Evolutionary conservation across 2,888 invertebrate genomes (phyloP).

Genomic region (Notodromas monacha): DNA sequence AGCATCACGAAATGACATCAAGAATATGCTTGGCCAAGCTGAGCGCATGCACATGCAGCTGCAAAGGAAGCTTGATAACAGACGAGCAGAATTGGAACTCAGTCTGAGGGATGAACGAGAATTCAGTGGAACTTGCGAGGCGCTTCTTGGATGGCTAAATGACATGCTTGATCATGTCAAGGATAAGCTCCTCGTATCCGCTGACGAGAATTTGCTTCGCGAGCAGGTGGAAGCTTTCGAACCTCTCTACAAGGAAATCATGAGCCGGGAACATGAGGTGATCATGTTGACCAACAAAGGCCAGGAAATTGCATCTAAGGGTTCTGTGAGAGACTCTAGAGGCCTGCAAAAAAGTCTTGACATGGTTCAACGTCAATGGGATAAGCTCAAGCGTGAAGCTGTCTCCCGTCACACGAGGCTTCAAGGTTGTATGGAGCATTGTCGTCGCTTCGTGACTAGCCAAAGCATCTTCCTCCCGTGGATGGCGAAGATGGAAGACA

Average conservation of each 20-base stretch:
- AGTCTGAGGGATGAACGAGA: constrained; percentile 50
- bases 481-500: constrained; percentile 54
- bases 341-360: constrained; percentile 44
- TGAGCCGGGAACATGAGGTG: constrained; percentile 62
- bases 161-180: constrained; percentile 39
- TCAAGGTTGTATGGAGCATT: constrained; percentile 67
- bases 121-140: constrained; percentile 55
- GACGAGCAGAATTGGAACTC: constrained; percentile 62
- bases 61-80: constrained; percentile 57
- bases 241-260: constrained; percentile 55
- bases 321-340: constrained; percentile 16
- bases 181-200: constrained; percentile 48
- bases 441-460: constrained; percentile 52
- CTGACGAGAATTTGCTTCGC: constrained; percentile 41
- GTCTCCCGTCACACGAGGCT: constrained; percentile 51
- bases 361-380: constrained; percentile 65
- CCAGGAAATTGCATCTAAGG: constrained; percentile 23
- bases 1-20: constrained; percentile 59
- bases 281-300: constrained; percentile 78
- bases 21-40: constrained; percentile 50
- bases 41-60: constrained; percentile 55
- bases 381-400: constrained; percentile 53
- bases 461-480: constrained; percentile 58
- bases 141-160: constrained; percentile 60
- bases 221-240: constrained; percentile 42